Evolutionary conservation across 2,797 vertebrate genomes (phyloP).

Genomic region (Alcedo quadribrachys): DNA sequence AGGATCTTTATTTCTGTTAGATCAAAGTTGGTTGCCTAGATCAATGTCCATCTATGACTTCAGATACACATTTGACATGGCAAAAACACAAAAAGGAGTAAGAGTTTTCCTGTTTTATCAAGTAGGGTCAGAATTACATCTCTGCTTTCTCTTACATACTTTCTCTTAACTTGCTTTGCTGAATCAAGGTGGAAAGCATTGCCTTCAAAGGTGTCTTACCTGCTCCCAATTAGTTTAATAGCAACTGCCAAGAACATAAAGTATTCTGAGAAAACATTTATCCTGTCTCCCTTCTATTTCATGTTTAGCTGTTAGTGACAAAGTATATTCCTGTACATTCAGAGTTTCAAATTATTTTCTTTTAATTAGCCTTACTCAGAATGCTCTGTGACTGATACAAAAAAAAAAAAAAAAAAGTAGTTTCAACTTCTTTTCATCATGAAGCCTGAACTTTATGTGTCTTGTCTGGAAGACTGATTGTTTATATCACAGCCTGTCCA

Average conservation of each 20-base stretch:
- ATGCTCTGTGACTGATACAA: neutral
- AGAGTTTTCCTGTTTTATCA: neutral
- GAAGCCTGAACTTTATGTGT: neutral
- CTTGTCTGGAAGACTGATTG: neutral
- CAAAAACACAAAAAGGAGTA: neutral
- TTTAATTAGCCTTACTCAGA: constrained; percentile 34
- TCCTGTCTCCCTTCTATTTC: neutral
- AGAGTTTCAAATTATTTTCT: neutral
- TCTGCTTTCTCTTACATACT: neutral
- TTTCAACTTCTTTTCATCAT: constrained; percentile 21
- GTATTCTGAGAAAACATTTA: neutral
- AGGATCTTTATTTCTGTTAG: neutral
- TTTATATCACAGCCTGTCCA: neutral
- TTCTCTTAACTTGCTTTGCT: neutral
- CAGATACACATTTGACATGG: neutral
- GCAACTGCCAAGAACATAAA: neutral
- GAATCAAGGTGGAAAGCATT: neutral
- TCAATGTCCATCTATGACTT: neutral
- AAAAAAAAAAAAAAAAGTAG: neutral
- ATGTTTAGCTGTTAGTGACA: neutral
- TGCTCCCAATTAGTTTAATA: constrained; percentile 37
- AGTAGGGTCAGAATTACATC: neutral
- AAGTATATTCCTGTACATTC: neutral
- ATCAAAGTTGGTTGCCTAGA: neutral
- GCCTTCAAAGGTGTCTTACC: neutral